A percentile compares a stretch with the other conserved stretches of the same genome.
phyloP scores from a whole-genome alignment of 2,113 vertebrate genomes.

The Rafetus swinhoei region DNA sequence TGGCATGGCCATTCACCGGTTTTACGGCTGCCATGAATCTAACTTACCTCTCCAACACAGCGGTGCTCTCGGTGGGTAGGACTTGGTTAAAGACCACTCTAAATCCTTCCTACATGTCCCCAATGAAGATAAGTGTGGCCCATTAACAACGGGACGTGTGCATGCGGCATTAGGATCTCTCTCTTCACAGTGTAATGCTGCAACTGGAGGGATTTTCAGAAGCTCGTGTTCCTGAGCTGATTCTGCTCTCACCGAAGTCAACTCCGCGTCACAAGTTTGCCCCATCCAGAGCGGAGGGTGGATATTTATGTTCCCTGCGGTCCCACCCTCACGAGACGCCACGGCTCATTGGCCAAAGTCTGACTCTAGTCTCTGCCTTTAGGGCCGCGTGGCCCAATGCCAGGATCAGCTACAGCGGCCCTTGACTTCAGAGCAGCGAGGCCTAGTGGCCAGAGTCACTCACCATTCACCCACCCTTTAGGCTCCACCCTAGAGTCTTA shows the following conservation, averaged over 20 bases:
- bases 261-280: no score
- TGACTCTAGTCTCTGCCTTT: no score
- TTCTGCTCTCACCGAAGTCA: neutral
- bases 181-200: neutral
- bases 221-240: neutral
- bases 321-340: no score
- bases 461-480: no score
- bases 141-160: neutral
- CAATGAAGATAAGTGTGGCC: neutral
- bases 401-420: no score
- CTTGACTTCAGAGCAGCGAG: no score
- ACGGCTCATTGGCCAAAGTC: no score
- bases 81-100: neutral
- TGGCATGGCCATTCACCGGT: neutral
- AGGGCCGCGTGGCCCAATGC: no score
- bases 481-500: no score
- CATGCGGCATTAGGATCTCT: neutral
- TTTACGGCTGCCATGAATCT: neutral
- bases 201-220: neutral
- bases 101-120: neutral
- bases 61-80: neutral
- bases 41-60: neutral
- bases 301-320: no score
- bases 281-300: no score
- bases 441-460: no score